Evolutionary conservation across 2,113 vertebrate genomes (phyloP), one percentile per base, ranked within the genome.

Genomic region (Phyllostomus hastatus): DNA sequence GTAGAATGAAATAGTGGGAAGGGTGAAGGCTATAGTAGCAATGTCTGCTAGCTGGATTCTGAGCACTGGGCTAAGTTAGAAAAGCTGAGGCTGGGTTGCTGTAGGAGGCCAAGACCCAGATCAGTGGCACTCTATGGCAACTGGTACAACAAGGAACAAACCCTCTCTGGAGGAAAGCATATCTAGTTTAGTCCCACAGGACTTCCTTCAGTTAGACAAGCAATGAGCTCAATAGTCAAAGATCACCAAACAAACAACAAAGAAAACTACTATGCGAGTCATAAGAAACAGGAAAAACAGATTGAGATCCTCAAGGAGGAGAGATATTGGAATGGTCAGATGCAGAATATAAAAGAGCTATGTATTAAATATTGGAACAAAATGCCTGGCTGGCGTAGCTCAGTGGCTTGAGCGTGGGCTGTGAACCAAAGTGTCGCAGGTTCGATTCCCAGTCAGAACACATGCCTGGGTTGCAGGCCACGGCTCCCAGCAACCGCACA

Each of bases 171-270:
- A 78, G 43, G 48, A 80, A 88, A 88, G 82, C 1, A 4, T 80
- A 64, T 26, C 33, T 41, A 89, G 28, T 57, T 66, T 64, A 94
- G 75, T 28, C 22, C 52, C 46, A 70, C 1, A 57, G 7, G 43
- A 72, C 73, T 76, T 92, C 24, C 75, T 81, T 11, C 75, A 43
- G 93, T 46, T 70, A 67, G 43, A 85, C 31, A 96, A 88, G 81
- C 70, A 91, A 91, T n/a, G 43, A 89, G 7, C 16, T 90, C 46
- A 81, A 61, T 93, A 96, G 80, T 86, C 50, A 83, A 89, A 97
- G 61, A 73, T 73, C 26, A 94, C 52, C 50, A 87, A 85, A 95
- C 54, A 72, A 28, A 85, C 4, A 69, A 70, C 91, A 90, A 93
- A 15, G 54, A 41, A 95, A 97, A 64, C n/a, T 89, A 67, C 33